Base-by-base conservation (phyloP, 2,888 invertebrate genomes). In the Limenitis camilla region DNA sequence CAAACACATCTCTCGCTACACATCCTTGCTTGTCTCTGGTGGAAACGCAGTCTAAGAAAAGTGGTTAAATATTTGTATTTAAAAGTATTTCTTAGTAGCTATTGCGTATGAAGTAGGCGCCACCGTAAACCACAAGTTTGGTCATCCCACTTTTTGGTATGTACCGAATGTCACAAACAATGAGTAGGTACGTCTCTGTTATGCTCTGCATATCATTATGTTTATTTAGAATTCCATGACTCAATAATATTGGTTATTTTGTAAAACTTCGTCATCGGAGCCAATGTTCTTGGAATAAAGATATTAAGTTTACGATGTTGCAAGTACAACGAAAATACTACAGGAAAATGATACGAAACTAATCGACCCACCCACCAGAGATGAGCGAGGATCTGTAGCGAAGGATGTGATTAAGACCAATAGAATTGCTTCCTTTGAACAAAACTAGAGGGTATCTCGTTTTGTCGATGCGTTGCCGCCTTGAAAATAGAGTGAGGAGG, bases 201-300 rank as follows among this genome's bases (percentile, higher is more conserved):
- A 56, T 52, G 49, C 55, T 59, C 49, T 55, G 58, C 54, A 53
- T 55, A 56, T 56, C 44, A 50, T 61, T 58, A 48, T 29, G 40
- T 39, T 55, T 58, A 60, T 58, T 52, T 52, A 32, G 53, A 59
- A 61, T 49, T 52, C 39, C 53, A 36, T 62, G 62, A 62, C 52
- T 11, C 36, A 42, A 49, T 29, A 45, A 41, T 40, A 32, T 44
- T 31, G 38, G 39, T 40, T 29, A 51, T 45, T 36, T 47, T 50
- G 39, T 40, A 31, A 54, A 8, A 38, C n/a, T 47, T 55, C 52
- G 52, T 55, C 52, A 55, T 51, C 56, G 44, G 53, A 58, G 44
- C 11, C 31, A 40, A 44, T 19, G 11, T 60, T 61, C 58, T 52
- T 19, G 38, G 58, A 60, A 61, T 35, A 10, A 47, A 59, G 49